Conservation (phyloP, 1,140 invertebrate genomes). For the Conus betulinus region DNA sequence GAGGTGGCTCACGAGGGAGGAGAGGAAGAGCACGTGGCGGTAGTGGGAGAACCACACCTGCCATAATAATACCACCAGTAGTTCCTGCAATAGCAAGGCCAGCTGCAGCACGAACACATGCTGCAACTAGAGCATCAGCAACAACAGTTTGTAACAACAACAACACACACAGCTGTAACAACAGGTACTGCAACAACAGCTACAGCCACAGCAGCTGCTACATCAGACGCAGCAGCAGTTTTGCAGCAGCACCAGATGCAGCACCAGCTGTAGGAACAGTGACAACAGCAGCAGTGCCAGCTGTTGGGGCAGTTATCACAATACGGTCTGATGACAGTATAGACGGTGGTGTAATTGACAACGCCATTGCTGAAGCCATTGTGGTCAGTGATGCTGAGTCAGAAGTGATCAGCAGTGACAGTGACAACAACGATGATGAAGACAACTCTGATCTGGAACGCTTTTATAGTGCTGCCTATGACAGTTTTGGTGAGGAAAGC, state of each 20-base stretch:
- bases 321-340: constrained; percentile 12
- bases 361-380: constrained; percentile 22
- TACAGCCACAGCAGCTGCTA: neutral
- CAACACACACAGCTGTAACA: neutral
- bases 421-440: constrained; percentile 31
- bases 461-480: neutral
- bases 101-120: neutral
- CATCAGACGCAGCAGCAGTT: neutral
- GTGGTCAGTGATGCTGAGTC: constrained; percentile 40
- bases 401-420: constrained; percentile 17
- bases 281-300: neutral
- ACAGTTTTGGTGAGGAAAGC: neutral
- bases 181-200: neutral
- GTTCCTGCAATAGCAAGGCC: neutral
- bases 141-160: constrained; percentile 3
- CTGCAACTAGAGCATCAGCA: neutral
- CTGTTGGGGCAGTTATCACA: neutral
- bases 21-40: neutral
- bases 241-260: neutral
- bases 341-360: neutral
- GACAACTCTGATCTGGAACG: constrained; percentile 2
- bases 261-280: neutral
- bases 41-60: neutral
- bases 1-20: neutral
- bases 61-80: neutral